Percentiles rank a stretch among this genome's conserved stretches.
These are phyloP conservation scores for Zosterops lateralis DNA, from an alignment of 2,113 vertebrate genomes.

Conservation along the genomic window DNA sequence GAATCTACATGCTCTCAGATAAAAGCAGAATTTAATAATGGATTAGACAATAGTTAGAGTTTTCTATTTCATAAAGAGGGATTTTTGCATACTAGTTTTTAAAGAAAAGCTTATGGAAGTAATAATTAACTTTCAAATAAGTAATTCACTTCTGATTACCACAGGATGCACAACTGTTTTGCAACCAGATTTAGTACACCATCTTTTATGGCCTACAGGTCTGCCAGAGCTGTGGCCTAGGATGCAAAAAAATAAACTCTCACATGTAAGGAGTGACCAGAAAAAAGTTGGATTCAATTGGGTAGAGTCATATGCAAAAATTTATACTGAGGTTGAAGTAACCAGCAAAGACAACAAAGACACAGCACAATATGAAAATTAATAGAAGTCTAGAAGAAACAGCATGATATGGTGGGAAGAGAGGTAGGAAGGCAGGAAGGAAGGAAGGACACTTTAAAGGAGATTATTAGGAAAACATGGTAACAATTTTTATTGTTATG, in stretches of 20 bases:
- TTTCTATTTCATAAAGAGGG: not conserved
- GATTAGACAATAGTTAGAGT: not conserved
- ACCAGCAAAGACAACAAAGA: not conserved
- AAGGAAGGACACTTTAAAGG: not conserved
- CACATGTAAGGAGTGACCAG: not conserved
- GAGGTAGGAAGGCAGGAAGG: not conserved
- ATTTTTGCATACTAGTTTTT: not conserved
- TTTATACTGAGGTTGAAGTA: not conserved
- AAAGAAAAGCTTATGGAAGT: not conserved
- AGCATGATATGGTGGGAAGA: not conserved
- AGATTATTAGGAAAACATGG: not conserved
- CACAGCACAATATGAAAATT: not conserved
- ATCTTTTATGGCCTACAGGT: not conserved
- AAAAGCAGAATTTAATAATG: not conserved
- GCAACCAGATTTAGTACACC: not conserved
- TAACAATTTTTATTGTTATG: not conserved
- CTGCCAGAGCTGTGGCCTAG: not conserved
- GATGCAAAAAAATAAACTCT: not conserved
- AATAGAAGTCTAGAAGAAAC: not conserved
- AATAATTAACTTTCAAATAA: not conserved
- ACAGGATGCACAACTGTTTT: not conserved
- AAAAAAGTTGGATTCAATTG: not conserved
- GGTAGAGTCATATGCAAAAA: not conserved
- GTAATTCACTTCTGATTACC: not conserved
- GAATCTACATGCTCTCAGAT: not conserved